Percentiles rank a stretch among this genome's conserved stretches.
phyloP scores from a whole-genome alignment of 1,140 invertebrate genomes.

The Adelges cooleyi region DNA sequence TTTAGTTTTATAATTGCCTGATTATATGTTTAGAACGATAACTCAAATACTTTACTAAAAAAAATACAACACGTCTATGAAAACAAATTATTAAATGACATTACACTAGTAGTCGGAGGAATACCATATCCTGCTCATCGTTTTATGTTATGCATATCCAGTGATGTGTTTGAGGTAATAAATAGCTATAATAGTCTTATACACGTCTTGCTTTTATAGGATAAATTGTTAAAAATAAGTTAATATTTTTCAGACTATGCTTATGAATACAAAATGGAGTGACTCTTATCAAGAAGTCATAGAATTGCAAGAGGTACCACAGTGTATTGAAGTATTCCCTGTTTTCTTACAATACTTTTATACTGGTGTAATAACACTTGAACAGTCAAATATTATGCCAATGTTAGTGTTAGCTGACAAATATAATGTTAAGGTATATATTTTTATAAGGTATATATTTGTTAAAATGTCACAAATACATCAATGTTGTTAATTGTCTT shows the following conservation, averaged over 20 bases:
- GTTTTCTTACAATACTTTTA: conserved; percentile 85
- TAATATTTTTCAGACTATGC: conserved; percentile 60
- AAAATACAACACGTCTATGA: conserved; percentile 75
- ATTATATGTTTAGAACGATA: conserved; percentile 53
- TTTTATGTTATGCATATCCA: conserved; percentile 84
- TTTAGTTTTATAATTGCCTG: not conserved
- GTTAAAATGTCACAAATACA: too few species aligned
- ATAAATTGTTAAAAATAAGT: too few species aligned
- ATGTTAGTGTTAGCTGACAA: conserved; percentile 82
- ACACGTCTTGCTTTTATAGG: not conserved
- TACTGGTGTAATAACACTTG: conserved; percentile 78
- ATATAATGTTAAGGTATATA: conserved; percentile 72
- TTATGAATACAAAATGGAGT: conserved; percentile 86
- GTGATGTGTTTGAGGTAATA: conserved; percentile 88
- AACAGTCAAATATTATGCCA: conserved; percentile 67
- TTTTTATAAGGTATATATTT: too few species aligned
- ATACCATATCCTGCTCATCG: conserved; percentile 77
- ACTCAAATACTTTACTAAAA: conserved; percentile 60
- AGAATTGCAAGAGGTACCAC: conserved; percentile 70
- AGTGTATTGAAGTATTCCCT: conserved; percentile 72
- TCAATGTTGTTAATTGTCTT: too few species aligned
- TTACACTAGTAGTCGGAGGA: conserved; percentile 65
- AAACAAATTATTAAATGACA: conserved; percentile 73
- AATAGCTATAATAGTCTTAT: too few species aligned
- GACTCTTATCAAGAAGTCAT: conserved; percentile 77